Percentiles rank a stretch among this genome's conserved stretches.
These are phyloP conservation scores for Mus caroli DNA, from an alignment of 2,797 vertebrate genomes.

Conservation along the genomic window DNA sequence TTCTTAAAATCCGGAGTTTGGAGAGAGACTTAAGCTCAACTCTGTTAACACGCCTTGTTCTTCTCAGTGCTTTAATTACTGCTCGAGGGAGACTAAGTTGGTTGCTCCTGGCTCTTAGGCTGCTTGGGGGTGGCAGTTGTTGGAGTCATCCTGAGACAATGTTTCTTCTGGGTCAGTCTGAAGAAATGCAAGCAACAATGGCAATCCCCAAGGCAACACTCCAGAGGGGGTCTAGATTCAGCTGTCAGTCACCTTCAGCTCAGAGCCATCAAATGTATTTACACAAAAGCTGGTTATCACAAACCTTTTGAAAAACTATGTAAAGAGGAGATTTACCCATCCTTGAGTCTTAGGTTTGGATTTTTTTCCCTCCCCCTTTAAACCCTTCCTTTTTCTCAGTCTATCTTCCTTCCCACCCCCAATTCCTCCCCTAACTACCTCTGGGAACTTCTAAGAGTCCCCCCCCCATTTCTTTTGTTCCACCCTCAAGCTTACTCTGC, in stretches of 20 bases:
- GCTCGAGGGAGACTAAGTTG: slow-evolving; percentile 68
- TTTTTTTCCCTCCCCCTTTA: slow-evolving; percentile 33
- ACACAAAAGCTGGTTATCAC: slow-evolving; percentile 82
- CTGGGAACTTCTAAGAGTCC: slow-evolving; percentile 60
- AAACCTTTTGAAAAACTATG: slow-evolving; percentile 78
- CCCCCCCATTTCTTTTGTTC: slow-evolving; percentile 1
- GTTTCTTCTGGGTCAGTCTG: slow-evolving; percentile 75
- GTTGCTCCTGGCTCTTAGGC: slow-evolving; percentile 64
- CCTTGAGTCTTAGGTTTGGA: slow-evolving; percentile 68
- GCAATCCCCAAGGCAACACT: slow-evolving; percentile 72
- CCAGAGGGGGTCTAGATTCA: slow-evolving; percentile 77
- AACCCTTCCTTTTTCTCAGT: slow-evolving; percentile 50
- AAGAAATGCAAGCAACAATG: slow-evolving; percentile 74
- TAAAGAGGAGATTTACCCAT: slow-evolving; percentile 79
- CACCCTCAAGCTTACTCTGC: not conserved
- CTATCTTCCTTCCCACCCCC: slow-evolving; percentile 23
- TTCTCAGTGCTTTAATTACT: slow-evolving; percentile 61
- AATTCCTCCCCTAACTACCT: not conserved
- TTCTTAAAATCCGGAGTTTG: slow-evolving; percentile 40
- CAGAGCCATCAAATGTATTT: slow-evolving; percentile 77
- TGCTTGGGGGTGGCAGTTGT: slow-evolving; percentile 58
- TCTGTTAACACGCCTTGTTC: slow-evolving; percentile 50
- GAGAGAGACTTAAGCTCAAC: slow-evolving; percentile 55
- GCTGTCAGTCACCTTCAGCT: slow-evolving; percentile 83
- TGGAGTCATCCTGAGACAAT: slow-evolving; percentile 69